Percentiles rank a stretch among this genome's conserved stretches.
Evolutionary conservation across 1,140 invertebrate species (phyloP).

Genomic region (Cyclina sinensis): DNA sequence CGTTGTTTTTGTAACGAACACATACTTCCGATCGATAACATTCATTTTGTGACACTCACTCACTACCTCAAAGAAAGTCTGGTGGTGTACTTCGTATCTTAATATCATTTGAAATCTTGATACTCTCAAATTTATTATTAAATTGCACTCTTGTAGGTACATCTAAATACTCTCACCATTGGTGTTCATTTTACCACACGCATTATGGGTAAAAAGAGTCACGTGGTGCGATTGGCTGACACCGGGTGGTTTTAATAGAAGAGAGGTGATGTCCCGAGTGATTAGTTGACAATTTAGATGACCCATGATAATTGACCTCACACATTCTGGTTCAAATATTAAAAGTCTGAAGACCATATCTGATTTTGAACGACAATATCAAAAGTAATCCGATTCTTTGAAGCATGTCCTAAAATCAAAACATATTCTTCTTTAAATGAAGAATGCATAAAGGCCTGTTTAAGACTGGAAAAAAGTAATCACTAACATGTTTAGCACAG

Average conservation of each 20-base stretch:
- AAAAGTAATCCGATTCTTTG: background rate
- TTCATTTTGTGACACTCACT: conserved; percentile 7
- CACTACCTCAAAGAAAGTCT: background rate
- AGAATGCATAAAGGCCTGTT: no score
- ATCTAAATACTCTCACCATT: background rate
- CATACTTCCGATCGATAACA: conserved; percentile 30
- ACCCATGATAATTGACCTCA: conserved; percentile 49
- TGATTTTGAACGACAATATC: background rate
- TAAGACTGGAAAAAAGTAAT: no score
- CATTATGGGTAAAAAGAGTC: conserved; percentile 39
- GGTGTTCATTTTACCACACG: conserved; percentile 33
- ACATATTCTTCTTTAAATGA: no score
- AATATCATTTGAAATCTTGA: conserved; percentile 8
- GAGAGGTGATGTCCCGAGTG: conserved; percentile 29
- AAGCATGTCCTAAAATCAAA: background rate
- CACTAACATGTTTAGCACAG: no score
- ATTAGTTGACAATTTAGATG: conserved; percentile 42
- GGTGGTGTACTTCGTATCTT: background rate
- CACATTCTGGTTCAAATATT: conserved; percentile 34
- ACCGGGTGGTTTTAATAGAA: conserved; percentile 32
- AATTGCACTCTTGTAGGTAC: background rate
- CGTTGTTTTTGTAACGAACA: background rate
- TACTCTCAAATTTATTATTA: background rate
- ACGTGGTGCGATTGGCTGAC: conserved; percentile 18
- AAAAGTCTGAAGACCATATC: background rate